These are phyloP conservation scores for Myathropa florea DNA, from an alignment of 2,888 invertebrate species.

Conservation along the genomic window DNA sequence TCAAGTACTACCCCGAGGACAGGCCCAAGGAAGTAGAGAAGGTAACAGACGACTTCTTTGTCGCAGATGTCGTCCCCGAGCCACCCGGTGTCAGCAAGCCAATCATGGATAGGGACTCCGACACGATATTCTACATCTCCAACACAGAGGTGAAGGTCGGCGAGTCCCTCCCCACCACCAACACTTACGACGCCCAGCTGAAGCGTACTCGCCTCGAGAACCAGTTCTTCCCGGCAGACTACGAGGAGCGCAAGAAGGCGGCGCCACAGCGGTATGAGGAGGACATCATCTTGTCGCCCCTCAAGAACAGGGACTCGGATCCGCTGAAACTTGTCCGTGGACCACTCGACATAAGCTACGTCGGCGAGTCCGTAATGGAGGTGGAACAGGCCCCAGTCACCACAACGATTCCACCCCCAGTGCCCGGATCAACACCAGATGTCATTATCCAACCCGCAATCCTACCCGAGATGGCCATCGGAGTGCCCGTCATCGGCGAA, in stretches of 20 bases:
- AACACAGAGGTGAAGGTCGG: conserved; percentile 81
- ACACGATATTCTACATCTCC: conserved; percentile 81
- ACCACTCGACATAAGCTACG: conserved; percentile 79
- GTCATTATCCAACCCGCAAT: conserved; percentile 80
- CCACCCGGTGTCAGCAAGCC: conserved; percentile 73
- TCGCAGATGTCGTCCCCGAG: conserved; percentile 75
- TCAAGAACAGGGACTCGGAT: conserved; percentile 76
- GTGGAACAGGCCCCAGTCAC: conserved; percentile 77
- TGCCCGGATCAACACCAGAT: conserved; percentile 72
- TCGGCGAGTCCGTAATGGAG: conserved; percentile 80
- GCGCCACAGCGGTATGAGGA: conserved; percentile 77
- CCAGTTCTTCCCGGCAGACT: conserved; percentile 79
- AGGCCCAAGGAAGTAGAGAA: conserved; percentile 72
- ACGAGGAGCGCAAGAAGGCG: conserved; percentile 74
- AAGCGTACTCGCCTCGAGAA: conserved; percentile 76
- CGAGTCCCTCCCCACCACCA: conserved; percentile 78
- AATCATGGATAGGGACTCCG: conserved; percentile 79
- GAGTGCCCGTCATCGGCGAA: conserved; percentile 80
- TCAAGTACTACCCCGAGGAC: conserved; percentile 71
- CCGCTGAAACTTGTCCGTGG: conserved; percentile 78
- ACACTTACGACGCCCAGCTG: conserved; percentile 72
- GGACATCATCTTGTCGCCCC: conserved; percentile 79
- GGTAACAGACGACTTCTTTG: conserved; percentile 77
- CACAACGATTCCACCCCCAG: conserved; percentile 60
- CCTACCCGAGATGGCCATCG: conserved; percentile 79